Evolutionary conservation across 2,888 invertebrate genomes (phyloP).

Genomic region (Zaprionus obscuricornis): DNA sequence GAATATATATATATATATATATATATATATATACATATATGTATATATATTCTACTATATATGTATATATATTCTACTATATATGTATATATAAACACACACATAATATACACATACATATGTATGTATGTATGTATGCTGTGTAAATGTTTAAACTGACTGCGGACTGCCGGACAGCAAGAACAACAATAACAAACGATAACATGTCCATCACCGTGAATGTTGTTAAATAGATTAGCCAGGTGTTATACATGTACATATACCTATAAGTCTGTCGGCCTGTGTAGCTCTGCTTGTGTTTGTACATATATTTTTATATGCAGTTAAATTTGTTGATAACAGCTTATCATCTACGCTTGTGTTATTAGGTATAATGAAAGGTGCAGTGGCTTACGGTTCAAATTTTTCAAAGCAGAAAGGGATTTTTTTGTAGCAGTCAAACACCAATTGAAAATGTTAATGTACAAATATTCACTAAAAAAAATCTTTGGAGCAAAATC

Average conservation of each 20-base stretch:
- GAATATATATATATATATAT: too few species aligned
- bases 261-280: neutral
- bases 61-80: neutral
- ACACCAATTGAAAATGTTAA: too few species aligned
- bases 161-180: conserved; percentile 18
- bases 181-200: conserved; percentile 9
- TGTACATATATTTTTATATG: neutral
- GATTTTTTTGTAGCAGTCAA: too few species aligned
- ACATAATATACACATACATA: neutral
- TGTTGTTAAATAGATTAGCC: conserved; percentile 7
- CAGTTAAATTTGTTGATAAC: conserved; percentile 18
- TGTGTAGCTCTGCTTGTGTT: neutral
- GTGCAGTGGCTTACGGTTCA: too few species aligned
- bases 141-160: conserved; percentile 10
- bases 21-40: conserved; percentile 6
- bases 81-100: neutral
- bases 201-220: neutral
- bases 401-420: too few species aligned
- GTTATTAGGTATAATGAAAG: conserved; percentile 43
- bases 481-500: too few species aligned
- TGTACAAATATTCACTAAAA: too few species aligned
- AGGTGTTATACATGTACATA: conserved; percentile 14
- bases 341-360: conserved; percentile 25
- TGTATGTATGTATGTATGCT: neutral
- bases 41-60: neutral